Conservation (phyloP, 2,113 vertebrate species). For the Leucopsar rothschildi region DNA sequence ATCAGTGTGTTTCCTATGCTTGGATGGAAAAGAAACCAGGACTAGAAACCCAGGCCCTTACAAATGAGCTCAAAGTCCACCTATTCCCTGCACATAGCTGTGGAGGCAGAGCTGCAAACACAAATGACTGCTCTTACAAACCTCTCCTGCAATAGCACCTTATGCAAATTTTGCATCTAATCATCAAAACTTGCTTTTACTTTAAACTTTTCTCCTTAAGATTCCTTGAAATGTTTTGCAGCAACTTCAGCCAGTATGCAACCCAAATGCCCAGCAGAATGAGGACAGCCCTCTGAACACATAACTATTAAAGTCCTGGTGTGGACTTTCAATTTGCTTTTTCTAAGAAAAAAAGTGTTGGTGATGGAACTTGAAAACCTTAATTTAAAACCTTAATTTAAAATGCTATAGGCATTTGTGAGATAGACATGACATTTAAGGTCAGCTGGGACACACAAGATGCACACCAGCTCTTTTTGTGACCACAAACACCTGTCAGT, state of each 20-base stretch:
- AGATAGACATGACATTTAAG: neutral
- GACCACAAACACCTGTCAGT: neutral
- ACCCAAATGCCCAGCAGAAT: neutral
- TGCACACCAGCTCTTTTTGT: neutral
- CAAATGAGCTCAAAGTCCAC: neutral
- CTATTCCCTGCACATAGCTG: neutral
- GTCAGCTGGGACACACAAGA: rapidly evolving
- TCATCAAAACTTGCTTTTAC: neutral
- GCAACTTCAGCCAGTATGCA: neutral
- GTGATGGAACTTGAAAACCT: neutral
- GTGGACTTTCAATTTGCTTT: neutral
- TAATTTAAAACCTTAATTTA: neutral
- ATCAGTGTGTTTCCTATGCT: neutral
- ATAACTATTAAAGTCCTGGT: rapidly evolving
- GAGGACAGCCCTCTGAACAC: neutral
- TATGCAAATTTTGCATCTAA: neutral
- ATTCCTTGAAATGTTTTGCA: neutral
- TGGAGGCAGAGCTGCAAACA: neutral
- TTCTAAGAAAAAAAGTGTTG: neutral
- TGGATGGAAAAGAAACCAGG: neutral
- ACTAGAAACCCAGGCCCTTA: neutral
- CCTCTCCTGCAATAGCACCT: neutral
- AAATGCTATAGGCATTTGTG: neutral
- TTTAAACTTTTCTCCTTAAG: neutral
- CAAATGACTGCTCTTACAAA: neutral